Percentiles rank a stretch among this genome's conserved stretches.
These are phyloP conservation scores for Philaethria dido DNA, from an alignment of 2,888 invertebrate species.

Conservation along the genomic window DNA sequence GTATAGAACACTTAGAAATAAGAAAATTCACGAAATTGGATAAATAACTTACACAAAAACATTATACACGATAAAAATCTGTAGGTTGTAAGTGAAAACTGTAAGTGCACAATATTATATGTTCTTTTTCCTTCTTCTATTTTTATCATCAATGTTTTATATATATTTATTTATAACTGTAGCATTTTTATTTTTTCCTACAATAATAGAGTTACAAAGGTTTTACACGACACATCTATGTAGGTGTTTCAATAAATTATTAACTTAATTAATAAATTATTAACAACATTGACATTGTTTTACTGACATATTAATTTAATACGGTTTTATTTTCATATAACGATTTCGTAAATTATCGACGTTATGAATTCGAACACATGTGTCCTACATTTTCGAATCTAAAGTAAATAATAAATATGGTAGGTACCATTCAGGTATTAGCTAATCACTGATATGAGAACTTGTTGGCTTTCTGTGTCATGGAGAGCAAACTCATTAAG, in stretches of 20 bases:
- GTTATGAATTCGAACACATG: constrained; percentile 27
- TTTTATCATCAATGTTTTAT: too few relatives aligned
- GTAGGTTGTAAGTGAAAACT: too few relatives aligned
- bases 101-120: too few relatives aligned
- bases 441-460: constrained; percentile 56
- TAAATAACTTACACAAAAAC: too few relatives aligned
- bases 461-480: constrained; percentile 75
- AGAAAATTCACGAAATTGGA: too few relatives aligned
- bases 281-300: background rate
- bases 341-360: constrained; percentile 1
- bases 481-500: constrained; percentile 65
- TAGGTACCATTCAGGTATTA: constrained; percentile 32
- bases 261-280: too few relatives aligned
- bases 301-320: constrained; percentile 4
- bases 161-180: too few relatives aligned
- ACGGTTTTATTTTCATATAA: constrained; percentile 5
- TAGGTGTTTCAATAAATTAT: background rate
- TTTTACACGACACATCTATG: too few relatives aligned
- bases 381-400: constrained; percentile 35
- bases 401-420: constrained; percentile 9
- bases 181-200: too few relatives aligned
- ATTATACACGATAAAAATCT: too few relatives aligned
- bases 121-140: too few relatives aligned
- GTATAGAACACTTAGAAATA: too few relatives aligned
- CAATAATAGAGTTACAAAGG: background rate